Evolutionary conservation across 2,797 vertebrate genomes (phyloP).

Genomic region (Chromis chromis): DNA sequence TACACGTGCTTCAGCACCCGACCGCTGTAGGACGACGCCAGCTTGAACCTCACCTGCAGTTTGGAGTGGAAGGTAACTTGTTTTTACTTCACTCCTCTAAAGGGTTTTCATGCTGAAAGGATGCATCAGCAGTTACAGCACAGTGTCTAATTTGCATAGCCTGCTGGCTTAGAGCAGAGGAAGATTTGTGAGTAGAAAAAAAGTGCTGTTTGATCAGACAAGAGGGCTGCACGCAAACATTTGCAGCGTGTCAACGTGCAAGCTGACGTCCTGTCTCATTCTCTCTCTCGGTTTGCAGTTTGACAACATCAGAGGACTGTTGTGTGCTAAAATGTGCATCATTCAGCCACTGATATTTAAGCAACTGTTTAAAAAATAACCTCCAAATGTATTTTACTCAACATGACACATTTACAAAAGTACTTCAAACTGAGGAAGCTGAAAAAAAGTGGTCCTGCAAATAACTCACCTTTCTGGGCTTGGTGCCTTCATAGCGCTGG

Average conservation of each 20-base stretch:
- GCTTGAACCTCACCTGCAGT: constrained; percentile 90
- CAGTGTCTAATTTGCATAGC: background rate
- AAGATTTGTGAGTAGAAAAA: background rate
- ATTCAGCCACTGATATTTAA: constrained; percentile 1
- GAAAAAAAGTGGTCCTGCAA: constrained; percentile 20
- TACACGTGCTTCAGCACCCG: constrained; percentile 95
- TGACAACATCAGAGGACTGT: constrained; percentile 5
- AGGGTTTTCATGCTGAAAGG: constrained; percentile 6
- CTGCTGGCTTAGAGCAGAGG: background rate
- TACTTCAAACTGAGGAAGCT: constrained; percentile 23
- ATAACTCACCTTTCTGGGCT: constrained; percentile 88
- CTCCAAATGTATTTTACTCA: constrained; percentile 24
- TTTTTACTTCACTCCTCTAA: constrained; percentile 3
- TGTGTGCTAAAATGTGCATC: background rate
- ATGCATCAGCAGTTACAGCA: background rate
- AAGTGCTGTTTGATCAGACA: constrained; percentile 16
- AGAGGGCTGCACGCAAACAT: constrained; percentile 1
- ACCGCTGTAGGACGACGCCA: constrained; percentile 94
- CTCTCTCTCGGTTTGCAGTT: constrained; percentile 6
- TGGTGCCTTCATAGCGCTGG: constrained; percentile 82
- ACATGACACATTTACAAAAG: constrained; percentile 3
- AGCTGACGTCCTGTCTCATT: constrained; percentile 13
- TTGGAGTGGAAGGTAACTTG: constrained; percentile 11
- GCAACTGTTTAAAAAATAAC: background rate
- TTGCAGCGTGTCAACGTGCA: constrained; percentile 9